Evolutionary conservation across 1,140 invertebrate species (phyloP).

Genomic region (Nylanderia fulva): DNA sequence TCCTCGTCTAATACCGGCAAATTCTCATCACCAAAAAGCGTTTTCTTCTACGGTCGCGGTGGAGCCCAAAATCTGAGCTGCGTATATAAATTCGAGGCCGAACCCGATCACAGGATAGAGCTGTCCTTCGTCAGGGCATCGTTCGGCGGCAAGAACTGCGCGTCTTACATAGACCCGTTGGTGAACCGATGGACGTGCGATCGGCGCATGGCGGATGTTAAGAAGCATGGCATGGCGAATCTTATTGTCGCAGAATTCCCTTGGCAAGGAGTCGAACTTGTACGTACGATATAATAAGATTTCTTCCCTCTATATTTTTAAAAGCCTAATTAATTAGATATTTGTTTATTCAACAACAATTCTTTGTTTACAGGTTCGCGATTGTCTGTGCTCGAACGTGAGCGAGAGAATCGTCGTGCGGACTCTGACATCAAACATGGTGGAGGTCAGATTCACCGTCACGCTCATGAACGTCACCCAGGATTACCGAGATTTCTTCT

Average conservation of each 20-base stretch:
- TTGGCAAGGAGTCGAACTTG: constrained; percentile 90
- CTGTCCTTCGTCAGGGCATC: constrained; percentile 88
- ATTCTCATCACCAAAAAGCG: constrained; percentile 92
- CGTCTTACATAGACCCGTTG: constrained; percentile 88
- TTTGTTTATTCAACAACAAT: neutral
- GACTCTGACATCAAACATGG: constrained; percentile 88
- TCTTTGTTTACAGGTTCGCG: constrained; percentile 81
- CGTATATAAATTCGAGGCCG: constrained; percentile 90
- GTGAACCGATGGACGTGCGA: constrained; percentile 90
- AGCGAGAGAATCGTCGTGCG: constrained; percentile 87
- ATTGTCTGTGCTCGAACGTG: constrained; percentile 91
- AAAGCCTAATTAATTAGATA: neutral
- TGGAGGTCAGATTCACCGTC: constrained; percentile 91
- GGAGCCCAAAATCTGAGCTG: constrained; percentile 92
- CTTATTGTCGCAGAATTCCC: constrained; percentile 91
- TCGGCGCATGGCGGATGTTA: constrained; percentile 72
- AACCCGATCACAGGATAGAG: constrained; percentile 88
- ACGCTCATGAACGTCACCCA: constrained; percentile 93
- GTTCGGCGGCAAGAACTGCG: constrained; percentile 90
- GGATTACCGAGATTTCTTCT: constrained; percentile 92
- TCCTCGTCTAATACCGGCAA: constrained; percentile 85
- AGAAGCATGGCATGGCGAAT: constrained; percentile 87
- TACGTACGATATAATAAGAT: constrained; percentile 65
- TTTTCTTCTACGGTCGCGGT: constrained; percentile 93
- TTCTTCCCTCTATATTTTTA: no score